Conservation (phyloP, 2,888 invertebrate genomes). For the Aspidiotus destructor region DNA sequence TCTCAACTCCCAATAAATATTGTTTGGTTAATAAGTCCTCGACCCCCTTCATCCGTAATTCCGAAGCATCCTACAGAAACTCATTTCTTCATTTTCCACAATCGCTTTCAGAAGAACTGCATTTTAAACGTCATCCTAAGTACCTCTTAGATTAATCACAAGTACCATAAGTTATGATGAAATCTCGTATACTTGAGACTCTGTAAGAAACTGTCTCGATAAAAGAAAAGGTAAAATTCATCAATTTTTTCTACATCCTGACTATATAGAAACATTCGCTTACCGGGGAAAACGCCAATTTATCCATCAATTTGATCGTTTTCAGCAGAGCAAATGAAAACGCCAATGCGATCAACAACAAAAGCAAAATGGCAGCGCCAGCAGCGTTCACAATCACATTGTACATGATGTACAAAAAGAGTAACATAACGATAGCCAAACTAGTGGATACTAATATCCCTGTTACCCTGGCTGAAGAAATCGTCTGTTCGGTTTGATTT, state of each 20-base stretch:
- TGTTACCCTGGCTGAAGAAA: conserved; percentile 6
- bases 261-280: background rate
- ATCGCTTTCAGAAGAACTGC: too few relatives aligned
- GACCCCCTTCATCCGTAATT: too few relatives aligned
- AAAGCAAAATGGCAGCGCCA: conserved; percentile 13
- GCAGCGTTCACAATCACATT: conserved; percentile 13
- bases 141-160: too few relatives aligned
- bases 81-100: too few relatives aligned
- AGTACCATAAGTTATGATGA: too few relatives aligned
- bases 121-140: too few relatives aligned
- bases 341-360: conserved; percentile 21
- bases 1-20: too few relatives aligned
- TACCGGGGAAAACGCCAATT: conserved; percentile 5
- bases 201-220: too few relatives aligned
- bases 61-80: too few relatives aligned
- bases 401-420: conserved; percentile 21
- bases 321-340: conserved; percentile 20
- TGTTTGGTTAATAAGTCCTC: too few relatives aligned
- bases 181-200: too few relatives aligned
- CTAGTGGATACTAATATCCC: conserved; percentile 17
- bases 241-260: background rate
- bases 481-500: background rate
- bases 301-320: conserved; percentile 14
- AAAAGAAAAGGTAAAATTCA: too few relatives aligned
- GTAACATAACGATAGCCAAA: conserved; percentile 14